A percentile compares a stretch with the other conserved stretches of the same genome.
Conservation (phyloP, 1,140 invertebrate species). For the Drosophila murphyi region DNA sequence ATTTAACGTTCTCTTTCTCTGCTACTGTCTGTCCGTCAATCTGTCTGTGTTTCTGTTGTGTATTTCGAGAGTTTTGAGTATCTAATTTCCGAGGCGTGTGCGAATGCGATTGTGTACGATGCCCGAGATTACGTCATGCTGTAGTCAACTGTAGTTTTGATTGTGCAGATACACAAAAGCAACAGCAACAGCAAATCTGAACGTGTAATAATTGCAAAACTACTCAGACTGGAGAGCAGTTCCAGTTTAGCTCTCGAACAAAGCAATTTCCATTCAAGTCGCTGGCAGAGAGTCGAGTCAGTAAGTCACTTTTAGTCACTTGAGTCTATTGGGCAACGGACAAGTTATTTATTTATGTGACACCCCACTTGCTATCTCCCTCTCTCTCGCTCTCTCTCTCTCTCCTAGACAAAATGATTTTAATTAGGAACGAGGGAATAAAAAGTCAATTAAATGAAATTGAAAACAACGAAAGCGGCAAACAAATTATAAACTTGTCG, state of each 20-base stretch:
- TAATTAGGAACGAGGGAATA: slow-evolving; percentile 35
- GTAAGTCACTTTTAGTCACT: slow-evolving; percentile 15
- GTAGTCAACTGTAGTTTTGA: slow-evolving; percentile 32
- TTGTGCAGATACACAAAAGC: slow-evolving; percentile 40
- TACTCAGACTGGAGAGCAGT: slow-evolving; percentile 40
- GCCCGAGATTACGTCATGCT: slow-evolving; percentile 51
- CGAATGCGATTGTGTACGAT: not conserved
- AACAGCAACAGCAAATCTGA: not conserved
- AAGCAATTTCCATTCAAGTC: slow-evolving; percentile 28
- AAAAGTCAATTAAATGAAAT: slow-evolving; percentile 68
- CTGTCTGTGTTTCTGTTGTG: slow-evolving; percentile 8
- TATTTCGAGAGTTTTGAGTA: slow-evolving; percentile 54
- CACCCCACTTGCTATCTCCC: not conserved
- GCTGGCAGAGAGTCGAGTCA: not conserved
- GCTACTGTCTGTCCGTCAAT: slow-evolving; percentile 18
- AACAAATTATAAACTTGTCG: slow-evolving; percentile 68
- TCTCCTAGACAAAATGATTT: slow-evolving; percentile 38
- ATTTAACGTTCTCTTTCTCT: slow-evolving; percentile 5
- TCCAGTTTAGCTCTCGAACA: slow-evolving; percentile 40
- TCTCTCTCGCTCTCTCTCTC: not conserved
- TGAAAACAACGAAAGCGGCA: slow-evolving; percentile 51
- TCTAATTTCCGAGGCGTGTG: slow-evolving; percentile 50
- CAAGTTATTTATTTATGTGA: slow-evolving; percentile 30
- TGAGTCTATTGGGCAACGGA: slow-evolving; percentile 30
- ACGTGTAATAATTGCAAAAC: slow-evolving; percentile 52